phyloP scores from a whole-genome alignment of 1,140 invertebrate species.

The Paralvinella palmiformis region DNA sequence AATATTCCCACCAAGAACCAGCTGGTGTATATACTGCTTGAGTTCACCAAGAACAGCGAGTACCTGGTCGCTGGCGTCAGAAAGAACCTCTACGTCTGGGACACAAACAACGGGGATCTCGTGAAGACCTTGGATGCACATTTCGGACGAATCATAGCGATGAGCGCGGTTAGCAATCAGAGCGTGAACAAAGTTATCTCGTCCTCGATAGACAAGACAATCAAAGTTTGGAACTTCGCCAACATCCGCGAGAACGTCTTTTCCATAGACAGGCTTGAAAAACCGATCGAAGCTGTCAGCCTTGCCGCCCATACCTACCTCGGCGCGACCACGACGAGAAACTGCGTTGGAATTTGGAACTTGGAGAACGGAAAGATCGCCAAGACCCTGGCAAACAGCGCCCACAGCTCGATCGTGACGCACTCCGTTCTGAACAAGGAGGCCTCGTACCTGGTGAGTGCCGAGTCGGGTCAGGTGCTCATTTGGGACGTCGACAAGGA shows the following conservation, averaged over 20 bases:
- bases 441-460: slow-evolving; percentile 75
- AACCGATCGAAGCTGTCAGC: slow-evolving; percentile 72
- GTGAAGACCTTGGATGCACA: slow-evolving; percentile 93
- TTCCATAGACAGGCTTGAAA: slow-evolving; percentile 88
- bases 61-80: slow-evolving; percentile 91
- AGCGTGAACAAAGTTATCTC: slow-evolving; percentile 92
- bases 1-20: slow-evolving; percentile 72
- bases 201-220: slow-evolving; percentile 93
- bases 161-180: slow-evolving; percentile 66
- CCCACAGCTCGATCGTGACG: slow-evolving; percentile 89
- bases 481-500: slow-evolving; percentile 85
- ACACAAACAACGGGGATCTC: slow-evolving; percentile 62
- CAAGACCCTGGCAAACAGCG: slow-evolving; percentile 81
- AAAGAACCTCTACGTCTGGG: slow-evolving; percentile 94
- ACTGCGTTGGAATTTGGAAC: slow-evolving; percentile 92
- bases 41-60: slow-evolving; percentile 80
- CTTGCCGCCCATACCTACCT: slow-evolving; percentile 24
- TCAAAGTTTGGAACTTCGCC: slow-evolving; percentile 99
- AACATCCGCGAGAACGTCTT: slow-evolving; percentile 98
- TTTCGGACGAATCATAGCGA: slow-evolving; percentile 89
- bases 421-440: slow-evolving; percentile 74
- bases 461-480: slow-evolving; percentile 85
- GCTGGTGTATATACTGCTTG: slow-evolving; percentile 52
- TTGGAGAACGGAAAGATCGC: slow-evolving; percentile 73
- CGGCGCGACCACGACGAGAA: slow-evolving; percentile 54